Evolutionary conservation across 2,113 vertebrate genomes (phyloP), one percentile per base, ranked within the genome.

Genomic region (Grallaria varia): DNA sequence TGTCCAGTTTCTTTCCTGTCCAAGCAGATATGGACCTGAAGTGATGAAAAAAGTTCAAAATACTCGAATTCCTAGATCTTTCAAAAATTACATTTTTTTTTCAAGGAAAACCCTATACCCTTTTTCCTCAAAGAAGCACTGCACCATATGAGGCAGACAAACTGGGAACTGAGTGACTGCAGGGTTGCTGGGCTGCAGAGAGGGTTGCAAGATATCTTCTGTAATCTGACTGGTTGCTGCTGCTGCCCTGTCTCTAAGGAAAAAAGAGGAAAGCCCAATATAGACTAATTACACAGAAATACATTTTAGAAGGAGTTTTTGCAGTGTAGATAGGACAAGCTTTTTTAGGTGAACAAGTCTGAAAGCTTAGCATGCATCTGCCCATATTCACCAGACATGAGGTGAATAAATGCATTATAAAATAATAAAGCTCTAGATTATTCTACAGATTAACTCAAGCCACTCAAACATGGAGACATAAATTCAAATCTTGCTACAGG

Each of bases 21-120:
- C 94, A 97, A 93, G 93, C 77, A 97, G 94, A 95, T 84, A 97
- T 95, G 91, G 89, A 96, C 94, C 95, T 97, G 93, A 97, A 97
- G 95, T 95, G 92, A 96, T 71, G 96, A 96, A 97, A 97, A 97
- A 97, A 96, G 96, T 96, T 97, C 95, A 95, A 96, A 97, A 96
- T 63, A 96, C 87, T 95, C 52, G 49, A 97, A 96, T 96, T 96
- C 87, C 91, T 94, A 82, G 13, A 90, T n/a, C 52, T 84, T 95
- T 90, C 76, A 90, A 89, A 93, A 81, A 58, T 74, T 45, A 69
- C 40, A 66, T 78, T 78, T 79, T 62, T 40, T 66, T 80, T 74
- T 53, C 73, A 92, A 88, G 59, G 81, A 67, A 90, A 91, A 96
- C 90, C 86, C 93, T 96, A 95, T 93, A 81, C 68, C 73, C 69